A percentile compares a stretch with the other conserved stretches of the same genome.
Evolutionary conservation across 1,140 invertebrate species (phyloP).

Genomic region (Heliconius himera): DNA sequence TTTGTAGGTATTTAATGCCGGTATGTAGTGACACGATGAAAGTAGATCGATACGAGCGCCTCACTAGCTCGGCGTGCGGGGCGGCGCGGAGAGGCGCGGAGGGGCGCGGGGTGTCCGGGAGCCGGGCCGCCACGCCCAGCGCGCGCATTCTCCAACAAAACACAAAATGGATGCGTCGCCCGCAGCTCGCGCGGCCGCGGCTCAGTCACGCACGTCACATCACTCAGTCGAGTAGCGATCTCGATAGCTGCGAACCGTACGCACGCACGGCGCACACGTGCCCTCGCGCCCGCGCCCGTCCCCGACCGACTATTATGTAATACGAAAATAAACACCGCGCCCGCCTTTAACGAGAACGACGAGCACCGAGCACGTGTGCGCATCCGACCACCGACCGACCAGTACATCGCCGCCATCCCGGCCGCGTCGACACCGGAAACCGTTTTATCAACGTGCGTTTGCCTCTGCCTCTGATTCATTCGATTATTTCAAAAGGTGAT

Average conservation of each 20-base stretch:
- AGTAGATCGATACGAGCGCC: constrained; percentile 37
- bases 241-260: constrained; percentile 70
- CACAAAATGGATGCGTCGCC: constrained; percentile 67
- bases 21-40: no score
- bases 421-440: constrained; percentile 8
- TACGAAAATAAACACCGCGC: constrained; percentile 70
- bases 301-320: constrained; percentile 68
- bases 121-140: constrained; percentile 69
- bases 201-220: constrained; percentile 71
- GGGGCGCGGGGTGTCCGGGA: constrained; percentile 21
- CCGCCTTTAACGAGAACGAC: constrained; percentile 53
- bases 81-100: no score
- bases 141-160: constrained; percentile 77
- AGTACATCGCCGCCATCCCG: constrained; percentile 13
- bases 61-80: constrained; percentile 35
- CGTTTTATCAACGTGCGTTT: not conserved
- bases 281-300: constrained; percentile 58
- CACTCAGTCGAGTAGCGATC: constrained; percentile 73
- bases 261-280: constrained; percentile 74
- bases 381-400: constrained; percentile 41
- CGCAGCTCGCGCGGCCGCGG: constrained; percentile 50
- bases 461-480: not conserved
- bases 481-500: constrained; percentile 32
- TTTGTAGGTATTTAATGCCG: constrained; percentile 12
- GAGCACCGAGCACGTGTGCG: constrained; percentile 72